Evolutionary conservation across 2,888 invertebrate species (phyloP).

Genomic region (Eurytoma adleriae): DNA sequence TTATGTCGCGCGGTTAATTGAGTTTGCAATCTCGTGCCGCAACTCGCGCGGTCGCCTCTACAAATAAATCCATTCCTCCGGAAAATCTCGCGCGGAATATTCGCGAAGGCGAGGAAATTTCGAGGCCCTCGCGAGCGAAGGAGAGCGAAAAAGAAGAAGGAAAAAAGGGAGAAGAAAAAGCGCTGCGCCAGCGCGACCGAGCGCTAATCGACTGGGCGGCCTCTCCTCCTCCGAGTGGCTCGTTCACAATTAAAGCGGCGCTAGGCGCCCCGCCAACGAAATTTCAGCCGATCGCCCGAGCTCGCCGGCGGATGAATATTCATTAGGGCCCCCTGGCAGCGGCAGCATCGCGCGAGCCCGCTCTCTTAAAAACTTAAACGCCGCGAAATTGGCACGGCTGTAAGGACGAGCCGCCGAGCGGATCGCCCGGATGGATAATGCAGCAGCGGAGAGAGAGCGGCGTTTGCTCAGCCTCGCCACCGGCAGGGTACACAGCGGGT

Average conservation of each 20-base stretch:
- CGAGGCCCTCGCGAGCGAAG: neutral
- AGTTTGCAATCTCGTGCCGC: too few relatives aligned
- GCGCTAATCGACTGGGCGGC: neutral
- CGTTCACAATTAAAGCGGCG: conserved; percentile 20
- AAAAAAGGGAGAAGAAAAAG: neutral
- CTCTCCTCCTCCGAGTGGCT: neutral
- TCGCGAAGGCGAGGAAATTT: neutral
- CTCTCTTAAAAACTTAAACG: conserved; percentile 10
- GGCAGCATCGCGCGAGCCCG: neutral
- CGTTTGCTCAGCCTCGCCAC: conserved; percentile 1
- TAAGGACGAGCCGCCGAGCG: neutral
- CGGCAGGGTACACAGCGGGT: conserved; percentile 15
- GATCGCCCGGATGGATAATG: conserved; percentile 7
- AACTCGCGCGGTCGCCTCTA: neutral
- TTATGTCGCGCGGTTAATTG: neutral
- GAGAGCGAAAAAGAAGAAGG: neutral
- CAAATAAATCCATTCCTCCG: neutral
- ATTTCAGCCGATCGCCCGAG: neutral
- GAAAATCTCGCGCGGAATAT: neutral
- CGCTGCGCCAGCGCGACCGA: neutral
- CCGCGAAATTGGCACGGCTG: neutral
- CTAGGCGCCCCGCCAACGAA: neutral
- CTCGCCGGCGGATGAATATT: conserved; percentile 18
- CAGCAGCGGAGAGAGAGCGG: conserved; percentile 5
- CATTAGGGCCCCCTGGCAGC: neutral